Percentiles rank a stretch among this genome's conserved stretches.
These are phyloP conservation scores for Tauraco erythrolophus DNA, from an alignment of 2,113 vertebrate genomes.

Conservation along the genomic window DNA sequence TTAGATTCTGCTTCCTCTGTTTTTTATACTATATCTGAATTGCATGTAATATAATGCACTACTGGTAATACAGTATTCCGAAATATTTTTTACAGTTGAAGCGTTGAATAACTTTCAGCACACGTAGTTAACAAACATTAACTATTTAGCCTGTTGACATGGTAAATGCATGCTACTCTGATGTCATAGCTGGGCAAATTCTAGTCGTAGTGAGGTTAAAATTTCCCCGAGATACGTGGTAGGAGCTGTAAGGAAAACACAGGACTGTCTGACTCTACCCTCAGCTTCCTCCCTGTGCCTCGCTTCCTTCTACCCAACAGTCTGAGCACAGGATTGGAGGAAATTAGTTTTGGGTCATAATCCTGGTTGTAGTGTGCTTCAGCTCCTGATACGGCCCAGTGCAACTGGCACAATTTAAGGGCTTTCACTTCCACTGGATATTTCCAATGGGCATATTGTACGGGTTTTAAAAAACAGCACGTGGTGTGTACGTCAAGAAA, in stretches of 20 bases:
- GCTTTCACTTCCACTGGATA: not conserved
- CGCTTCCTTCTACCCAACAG: not conserved
- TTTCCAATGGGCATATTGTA: not conserved
- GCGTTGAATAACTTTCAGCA: not conserved
- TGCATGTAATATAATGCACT: not conserved
- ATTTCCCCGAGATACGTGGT: not conserved
- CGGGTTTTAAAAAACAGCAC: not conserved
- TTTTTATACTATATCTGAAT: not conserved
- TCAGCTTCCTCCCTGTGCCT: not conserved
- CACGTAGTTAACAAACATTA: not conserved
- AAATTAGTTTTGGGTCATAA: not conserved
- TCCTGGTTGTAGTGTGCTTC: not conserved
- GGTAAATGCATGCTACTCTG: not conserved
- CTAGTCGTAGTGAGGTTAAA: not conserved
- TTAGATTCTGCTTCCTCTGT: not conserved
- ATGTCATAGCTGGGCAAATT: not conserved
- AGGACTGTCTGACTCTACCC: not conserved
- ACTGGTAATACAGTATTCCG: not conserved
- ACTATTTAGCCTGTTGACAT: not conserved
- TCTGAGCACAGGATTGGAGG: not conserved
- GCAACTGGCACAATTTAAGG: not conserved
- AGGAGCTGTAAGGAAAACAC: not conserved
- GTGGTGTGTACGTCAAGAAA: not conserved
- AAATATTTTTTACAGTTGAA: not conserved
- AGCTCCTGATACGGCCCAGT: not conserved